These are phyloP conservation scores for Cyprinodon diabolis DNA, from an alignment of 2,797 vertebrate species.

Conservation along the genomic window DNA sequence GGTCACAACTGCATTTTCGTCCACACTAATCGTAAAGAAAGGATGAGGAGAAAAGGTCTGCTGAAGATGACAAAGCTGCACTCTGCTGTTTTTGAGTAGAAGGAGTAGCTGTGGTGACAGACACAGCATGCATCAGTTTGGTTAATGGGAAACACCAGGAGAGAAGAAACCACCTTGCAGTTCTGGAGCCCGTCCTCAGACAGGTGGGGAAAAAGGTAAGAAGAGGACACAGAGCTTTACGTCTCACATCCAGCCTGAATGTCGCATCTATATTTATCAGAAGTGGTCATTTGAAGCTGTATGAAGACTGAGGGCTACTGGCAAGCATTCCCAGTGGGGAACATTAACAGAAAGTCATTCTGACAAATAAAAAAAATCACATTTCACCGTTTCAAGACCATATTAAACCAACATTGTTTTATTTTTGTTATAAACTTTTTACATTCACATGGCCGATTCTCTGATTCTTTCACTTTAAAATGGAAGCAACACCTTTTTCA, in stretches of 20 bases:
- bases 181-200: conserved; percentile 50
- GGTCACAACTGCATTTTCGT: conserved; percentile 26
- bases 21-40: conserved; percentile 32
- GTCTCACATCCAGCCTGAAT: conserved; percentile 31
- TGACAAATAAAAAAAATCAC: conserved; percentile 1
- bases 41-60: conserved; percentile 73
- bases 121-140: conserved; percentile 78
- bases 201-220: conserved; percentile 77
- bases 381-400: background rate
- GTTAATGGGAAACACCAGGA: conserved; percentile 61
- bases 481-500: background rate
- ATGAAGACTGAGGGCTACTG: conserved; percentile 7
- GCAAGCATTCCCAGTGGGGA: conserved; percentile 7
- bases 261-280: conserved; percentile 28
- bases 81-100: conserved; percentile 60
- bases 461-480: background rate
- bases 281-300: conserved; percentile 18
- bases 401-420: background rate
- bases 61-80: conserved; percentile 70
- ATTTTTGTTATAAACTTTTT: background rate
- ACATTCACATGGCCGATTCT: background rate
- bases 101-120: conserved; percentile 56
- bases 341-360: conserved; percentile 14
- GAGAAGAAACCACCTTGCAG: conserved; percentile 57
- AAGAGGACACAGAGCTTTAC: conserved; percentile 49